Percentiles rank a stretch among this genome's conserved stretches.
Evolutionary conservation across 2,888 invertebrate species (phyloP).

Genomic region (Machimus atricapillus): DNA sequence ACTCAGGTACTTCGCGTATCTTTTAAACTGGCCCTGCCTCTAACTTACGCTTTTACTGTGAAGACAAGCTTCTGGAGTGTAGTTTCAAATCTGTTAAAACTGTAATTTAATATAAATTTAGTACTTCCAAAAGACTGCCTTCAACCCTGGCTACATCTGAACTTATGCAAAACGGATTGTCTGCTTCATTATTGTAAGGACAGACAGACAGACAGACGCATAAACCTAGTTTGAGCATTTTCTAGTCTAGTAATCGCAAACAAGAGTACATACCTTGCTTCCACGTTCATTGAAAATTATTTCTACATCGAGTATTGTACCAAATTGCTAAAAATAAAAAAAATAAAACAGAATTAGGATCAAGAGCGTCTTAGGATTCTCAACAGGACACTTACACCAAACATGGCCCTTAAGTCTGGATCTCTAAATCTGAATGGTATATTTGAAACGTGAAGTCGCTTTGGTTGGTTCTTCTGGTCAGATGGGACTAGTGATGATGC

Average conservation of each 20-base stretch:
- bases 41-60: background rate
- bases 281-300: conserved; percentile 99
- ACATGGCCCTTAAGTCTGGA: conserved; percentile 97
- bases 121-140: background rate
- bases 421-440: conserved; percentile 99
- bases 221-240: conserved; percentile 8
- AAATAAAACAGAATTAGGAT: conserved; percentile 45
- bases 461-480: conserved; percentile 77
- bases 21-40: background rate
- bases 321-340: conserved; percentile 87
- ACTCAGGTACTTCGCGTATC: background rate
- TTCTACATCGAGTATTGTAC: conserved; percentile 98
- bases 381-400: conserved; percentile 81
- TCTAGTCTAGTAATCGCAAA: conserved; percentile 29
- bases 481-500: conserved; percentile 65
- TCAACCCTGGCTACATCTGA: background rate
- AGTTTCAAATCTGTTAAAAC: background rate
- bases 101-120: background rate
- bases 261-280: conserved; percentile 88
- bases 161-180: background rate
- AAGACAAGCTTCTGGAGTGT: background rate
- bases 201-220: conserved; percentile 37
- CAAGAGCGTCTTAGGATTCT: background rate
- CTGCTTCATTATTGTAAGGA: background rate
- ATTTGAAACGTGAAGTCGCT: conserved; percentile 98